Evolutionary conservation across 2,797 vertebrate genomes (phyloP).

Genomic region (Rhinoraja longicauda): DNA sequence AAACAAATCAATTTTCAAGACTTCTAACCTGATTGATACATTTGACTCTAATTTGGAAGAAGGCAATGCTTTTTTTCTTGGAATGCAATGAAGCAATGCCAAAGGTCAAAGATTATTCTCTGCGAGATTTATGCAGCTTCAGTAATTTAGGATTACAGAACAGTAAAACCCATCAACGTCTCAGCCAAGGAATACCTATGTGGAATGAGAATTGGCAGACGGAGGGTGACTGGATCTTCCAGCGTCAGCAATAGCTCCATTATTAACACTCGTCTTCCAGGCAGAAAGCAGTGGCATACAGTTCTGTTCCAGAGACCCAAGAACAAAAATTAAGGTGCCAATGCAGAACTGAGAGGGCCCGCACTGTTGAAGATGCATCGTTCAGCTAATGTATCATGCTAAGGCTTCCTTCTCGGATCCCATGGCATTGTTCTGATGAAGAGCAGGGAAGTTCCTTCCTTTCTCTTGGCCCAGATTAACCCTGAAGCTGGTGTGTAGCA

Average conservation of each 20-base stretch:
- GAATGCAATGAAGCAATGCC: not conserved
- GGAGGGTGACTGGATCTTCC: not conserved
- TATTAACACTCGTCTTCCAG: not conserved
- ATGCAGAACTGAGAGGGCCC: not conserved
- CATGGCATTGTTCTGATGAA: not conserved
- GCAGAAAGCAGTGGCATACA: not conserved
- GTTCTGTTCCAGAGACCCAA: not conserved
- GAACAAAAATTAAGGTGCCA: not conserved
- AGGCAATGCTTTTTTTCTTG: not conserved
- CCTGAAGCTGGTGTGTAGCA: not conserved
- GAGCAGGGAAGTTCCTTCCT: not conserved
- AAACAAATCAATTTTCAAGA: not conserved
- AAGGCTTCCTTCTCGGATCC: not conserved
- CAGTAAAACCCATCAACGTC: not conserved
- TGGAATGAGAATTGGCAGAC: not conserved
- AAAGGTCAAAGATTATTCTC: not conserved
- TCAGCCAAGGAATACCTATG: not conserved
- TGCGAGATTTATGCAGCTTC: not conserved
- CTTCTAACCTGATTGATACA: not conserved
- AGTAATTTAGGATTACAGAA: not conserved
- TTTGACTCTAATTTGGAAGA: not conserved
- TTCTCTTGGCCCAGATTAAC: not conserved
- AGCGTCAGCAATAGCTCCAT: not conserved
- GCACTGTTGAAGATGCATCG: not conserved
- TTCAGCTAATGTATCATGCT: not conserved